Evolutionary conservation across 2,797 vertebrate genomes (phyloP).

Genomic region (Diplodus puntazzo): DNA sequence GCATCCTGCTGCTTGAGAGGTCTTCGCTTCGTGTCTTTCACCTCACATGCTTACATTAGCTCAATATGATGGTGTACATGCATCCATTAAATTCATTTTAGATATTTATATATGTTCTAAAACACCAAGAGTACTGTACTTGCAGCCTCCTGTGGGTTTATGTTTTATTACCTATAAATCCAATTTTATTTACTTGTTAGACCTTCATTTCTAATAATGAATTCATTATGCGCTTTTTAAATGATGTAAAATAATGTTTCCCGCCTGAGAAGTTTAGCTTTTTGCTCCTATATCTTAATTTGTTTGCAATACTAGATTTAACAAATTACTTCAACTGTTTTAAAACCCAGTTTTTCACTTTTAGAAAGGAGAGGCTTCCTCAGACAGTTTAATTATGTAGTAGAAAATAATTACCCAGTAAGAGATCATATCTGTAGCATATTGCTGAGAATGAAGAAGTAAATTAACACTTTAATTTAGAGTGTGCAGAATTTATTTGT

Average conservation of each 20-base stretch:
- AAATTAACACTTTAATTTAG: slow-evolving; percentile 12
- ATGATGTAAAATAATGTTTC: neutral
- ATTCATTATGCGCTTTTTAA: neutral
- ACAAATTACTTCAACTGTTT: slow-evolving; percentile 16
- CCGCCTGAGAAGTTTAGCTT: neutral
- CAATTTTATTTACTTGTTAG: slow-evolving; percentile 25
- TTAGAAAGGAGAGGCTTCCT: neutral
- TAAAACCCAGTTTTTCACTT: neutral
- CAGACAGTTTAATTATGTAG: slow-evolving; percentile 26
- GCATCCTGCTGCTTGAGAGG: slow-evolving; percentile 44
- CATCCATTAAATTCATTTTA: slow-evolving; percentile 53
- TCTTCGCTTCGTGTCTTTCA: slow-evolving; percentile 16
- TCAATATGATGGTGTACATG: slow-evolving; percentile 32
- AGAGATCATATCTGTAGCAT: slow-evolving; percentile 49
- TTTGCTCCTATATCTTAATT: neutral
- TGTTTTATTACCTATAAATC: slow-evolving; percentile 19
- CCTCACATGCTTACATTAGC: slow-evolving; percentile 30
- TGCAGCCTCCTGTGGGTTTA: neutral
- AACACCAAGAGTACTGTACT: neutral
- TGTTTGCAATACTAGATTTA: slow-evolving; percentile 4
- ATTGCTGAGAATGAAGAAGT: slow-evolving; percentile 28
- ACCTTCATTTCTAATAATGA: slow-evolving; percentile 2
- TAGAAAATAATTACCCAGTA: slow-evolving; percentile 26
- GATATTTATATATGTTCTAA: slow-evolving; percentile 24
- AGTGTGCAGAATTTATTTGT: slow-evolving; percentile 17